Evolutionary conservation across 2,888 invertebrate genomes (phyloP).

Genomic region (Apantesis nais): DNA sequence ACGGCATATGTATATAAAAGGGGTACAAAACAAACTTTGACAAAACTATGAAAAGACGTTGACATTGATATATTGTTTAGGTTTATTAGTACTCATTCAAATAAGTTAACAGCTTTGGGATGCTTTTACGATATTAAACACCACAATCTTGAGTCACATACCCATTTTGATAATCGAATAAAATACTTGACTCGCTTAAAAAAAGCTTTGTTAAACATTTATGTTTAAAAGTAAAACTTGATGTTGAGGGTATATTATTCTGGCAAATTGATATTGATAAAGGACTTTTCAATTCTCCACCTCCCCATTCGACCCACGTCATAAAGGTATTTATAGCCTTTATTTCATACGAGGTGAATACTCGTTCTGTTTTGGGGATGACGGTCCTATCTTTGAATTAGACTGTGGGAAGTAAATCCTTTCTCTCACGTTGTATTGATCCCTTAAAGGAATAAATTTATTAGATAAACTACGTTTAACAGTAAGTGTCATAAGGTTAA

Average conservation of each 20-base stretch:
- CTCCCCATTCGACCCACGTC: conserved; percentile 37
- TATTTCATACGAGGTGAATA: conserved; percentile 26
- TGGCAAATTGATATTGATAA: conserved; percentile 29
- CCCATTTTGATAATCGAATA: background rate
- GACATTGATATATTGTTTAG: background rate
- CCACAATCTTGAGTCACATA: background rate
- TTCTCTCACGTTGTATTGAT: background rate
- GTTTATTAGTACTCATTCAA: background rate
- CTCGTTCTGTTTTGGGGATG: conserved; percentile 5
- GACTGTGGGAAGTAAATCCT: background rate
- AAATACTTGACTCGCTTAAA: background rate
- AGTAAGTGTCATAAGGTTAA: background rate
- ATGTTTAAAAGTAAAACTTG: conserved; percentile 2
- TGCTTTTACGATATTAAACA: background rate
- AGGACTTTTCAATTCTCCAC: conserved; percentile 29
- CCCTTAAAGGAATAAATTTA: background rate
- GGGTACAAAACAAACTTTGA: too few relatives aligned
- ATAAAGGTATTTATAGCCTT: conserved; percentile 24
- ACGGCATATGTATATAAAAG: too few relatives aligned
- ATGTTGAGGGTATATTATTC: background rate
- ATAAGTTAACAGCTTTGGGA: background rate
- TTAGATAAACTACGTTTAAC: background rate
- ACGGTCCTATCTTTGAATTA: background rate
- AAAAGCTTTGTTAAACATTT: background rate
- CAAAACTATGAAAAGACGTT: background rate